Base-by-base conservation (phyloP, 2,888 invertebrate species). In the Agonopterix arenella region DNA sequence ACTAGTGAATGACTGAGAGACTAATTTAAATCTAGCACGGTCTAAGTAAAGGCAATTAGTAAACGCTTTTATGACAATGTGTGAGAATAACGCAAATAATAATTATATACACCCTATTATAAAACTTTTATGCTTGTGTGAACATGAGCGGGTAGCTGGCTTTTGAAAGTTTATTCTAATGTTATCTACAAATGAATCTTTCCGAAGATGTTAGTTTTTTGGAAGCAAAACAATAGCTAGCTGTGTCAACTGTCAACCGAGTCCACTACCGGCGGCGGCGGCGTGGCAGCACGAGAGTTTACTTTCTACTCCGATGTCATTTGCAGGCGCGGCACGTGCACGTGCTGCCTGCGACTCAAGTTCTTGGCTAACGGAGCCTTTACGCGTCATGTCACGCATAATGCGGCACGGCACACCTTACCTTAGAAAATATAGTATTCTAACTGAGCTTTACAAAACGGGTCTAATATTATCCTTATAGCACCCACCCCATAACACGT, bases 281-380 rank as follows among this genome's bases (percentile, higher is more conserved):
- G n/a, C n/a, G n/a, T n/a, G 13, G 13, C 48, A 62, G 57, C 61
- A 67, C 69, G 79, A 79, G 76, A 82, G 78, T 76, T 80, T 76
- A 78, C 84, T 84, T 84, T 84, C 82, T 81, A 83, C 63, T 4
- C 60, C 56, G 66, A 62, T 74, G 73, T 72, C 74, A 76, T 83
- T 80, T 59, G 67, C 71, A 85, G 72, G 77, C 84, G 67, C 56
- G 73, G 72, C 84, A 84, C 85, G 84, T 74, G 71, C 2, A 13
- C 13, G n/a, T n/a, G n/a, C 68, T 59, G 54, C 56, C 42, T 53
- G 58, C 62, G 67, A 68, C 28, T 28, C 28, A 28, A 28, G 28
- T 28, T 65, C 61, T 61, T 64, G 68, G 67, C 65, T 79, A 82
- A 79, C 83, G 80, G 79, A 73, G 68, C 64, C 70, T 72, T 67